Conservation (phyloP, 2,888 invertebrate genomes). For the Leucophenga maculata region DNA sequence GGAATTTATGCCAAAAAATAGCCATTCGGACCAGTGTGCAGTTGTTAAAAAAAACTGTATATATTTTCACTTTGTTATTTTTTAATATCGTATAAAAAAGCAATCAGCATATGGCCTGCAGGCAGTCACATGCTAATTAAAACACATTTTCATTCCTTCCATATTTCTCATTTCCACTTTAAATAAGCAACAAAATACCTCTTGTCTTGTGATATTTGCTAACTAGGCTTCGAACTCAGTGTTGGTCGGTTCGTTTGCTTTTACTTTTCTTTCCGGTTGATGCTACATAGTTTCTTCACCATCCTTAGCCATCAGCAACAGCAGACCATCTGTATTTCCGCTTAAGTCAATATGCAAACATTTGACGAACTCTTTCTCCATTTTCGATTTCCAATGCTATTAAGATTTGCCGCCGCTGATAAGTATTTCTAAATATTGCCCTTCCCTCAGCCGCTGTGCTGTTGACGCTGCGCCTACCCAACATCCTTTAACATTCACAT, state of each 20-base stretch:
- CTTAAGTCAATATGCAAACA: conserved; percentile 55
- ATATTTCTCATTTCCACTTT: background rate
- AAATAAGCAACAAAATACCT: background rate
- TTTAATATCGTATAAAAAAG: background rate
- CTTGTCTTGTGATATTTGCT: background rate
- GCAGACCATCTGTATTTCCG: conserved; percentile 45
- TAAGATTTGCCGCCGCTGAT: conserved; percentile 46
- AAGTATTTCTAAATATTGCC: conserved; percentile 29
- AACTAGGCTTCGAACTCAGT: conserved; percentile 1
- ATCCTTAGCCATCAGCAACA: conserved; percentile 58
- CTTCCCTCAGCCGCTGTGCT: conserved; percentile 2
- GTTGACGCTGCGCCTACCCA: too few species aligned
- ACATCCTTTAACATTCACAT: conserved; percentile 15
- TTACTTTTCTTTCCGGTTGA: conserved; percentile 39
- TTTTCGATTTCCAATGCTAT: conserved; percentile 8
- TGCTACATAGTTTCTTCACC: background rate
- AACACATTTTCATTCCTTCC: background rate
- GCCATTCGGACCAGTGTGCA: too few species aligned
- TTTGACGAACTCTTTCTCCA: conserved; percentile 42
- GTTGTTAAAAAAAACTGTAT: conserved; percentile 9
- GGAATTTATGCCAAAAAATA: too few species aligned
- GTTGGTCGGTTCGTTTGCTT: conserved; percentile 43
- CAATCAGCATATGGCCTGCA: background rate
- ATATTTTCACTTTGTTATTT: background rate
- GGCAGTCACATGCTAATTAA: background rate